Evolutionary conservation across 1,140 invertebrate species (phyloP), one percentile per base, ranked within the genome.

Genomic region (Neocloeon triangulifer): DNA sequence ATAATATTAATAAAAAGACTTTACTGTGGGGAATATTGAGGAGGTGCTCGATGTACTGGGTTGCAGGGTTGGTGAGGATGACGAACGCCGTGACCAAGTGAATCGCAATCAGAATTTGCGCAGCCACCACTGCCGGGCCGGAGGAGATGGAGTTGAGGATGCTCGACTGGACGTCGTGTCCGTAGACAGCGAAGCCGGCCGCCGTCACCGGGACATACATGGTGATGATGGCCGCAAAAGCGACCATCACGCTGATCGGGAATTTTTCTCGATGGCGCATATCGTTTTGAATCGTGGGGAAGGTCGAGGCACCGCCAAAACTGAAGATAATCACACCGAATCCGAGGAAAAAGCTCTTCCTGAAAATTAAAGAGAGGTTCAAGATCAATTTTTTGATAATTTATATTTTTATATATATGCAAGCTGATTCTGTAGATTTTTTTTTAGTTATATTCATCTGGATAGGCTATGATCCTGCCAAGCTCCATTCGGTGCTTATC

Each of bases 201-300:
- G 55, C 43, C 0, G 64, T 52, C 5, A 70, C 53, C 1, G 65
- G 59, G 13, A 67, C 32, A 44, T 70, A 72, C 19, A 72, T 37
- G 5, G 53, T 21, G 5, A 68, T 36, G 27, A 71, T 59, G 2
- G 55, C 67, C 70, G 49, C 2, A 53, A 53, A 37, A 36, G 41
- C 60, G 25, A 61, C 51, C 4, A 53, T 41, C 8, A 64, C 44
- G 32, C 58, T 59, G 17, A 50, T 55, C 4, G 55, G 48, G 43
- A 69, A 71, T 39, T 64, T 48, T 2, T 46, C 46, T 38, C 58
- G 59, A 32, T 70, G 52, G 14, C 51, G 46, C 67, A 71, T 72
- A 38, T 73, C 69, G 39, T 73, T 71, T 43, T 73, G 69, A 21
- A 73, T 68, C 0, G 67, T 71, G 6, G 71, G 70, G 50, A 73